These are phyloP conservation scores for Sepioteuthis lessoniana DNA, from an alignment of 2,888 invertebrate species.

Conservation along the genomic window DNA sequence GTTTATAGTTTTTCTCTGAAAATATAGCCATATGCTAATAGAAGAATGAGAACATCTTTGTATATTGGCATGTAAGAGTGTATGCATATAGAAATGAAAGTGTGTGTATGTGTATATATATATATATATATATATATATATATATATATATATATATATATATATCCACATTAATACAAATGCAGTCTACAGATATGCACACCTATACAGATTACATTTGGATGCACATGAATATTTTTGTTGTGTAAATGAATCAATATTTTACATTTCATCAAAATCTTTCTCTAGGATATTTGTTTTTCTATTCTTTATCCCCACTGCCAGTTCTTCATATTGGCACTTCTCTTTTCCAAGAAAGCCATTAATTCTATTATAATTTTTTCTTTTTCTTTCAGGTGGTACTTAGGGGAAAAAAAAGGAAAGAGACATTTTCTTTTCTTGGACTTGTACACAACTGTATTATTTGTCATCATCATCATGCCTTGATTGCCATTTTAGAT, in stretches of 20 bases:
- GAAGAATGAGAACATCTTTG: too few species aligned
- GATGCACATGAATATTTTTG: not conserved
- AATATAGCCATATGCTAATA: too few species aligned
- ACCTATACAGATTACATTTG: not conserved
- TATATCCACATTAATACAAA: not conserved
- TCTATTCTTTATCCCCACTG: not conserved
- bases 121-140: too few species aligned
- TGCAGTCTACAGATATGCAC: not conserved
- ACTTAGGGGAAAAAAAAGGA: not conserved
- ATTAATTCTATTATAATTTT: not conserved
- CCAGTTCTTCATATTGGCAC: not conserved
- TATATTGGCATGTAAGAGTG: too few species aligned
- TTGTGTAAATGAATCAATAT: constrained; percentile 33
- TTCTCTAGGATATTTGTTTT: not conserved
- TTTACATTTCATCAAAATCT: not conserved
- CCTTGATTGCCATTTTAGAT: not conserved
- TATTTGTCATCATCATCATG: not conserved
- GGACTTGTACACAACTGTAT: not conserved
- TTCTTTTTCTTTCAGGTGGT: not conserved
- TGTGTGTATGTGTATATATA: too few species aligned
- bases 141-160: too few species aligned
- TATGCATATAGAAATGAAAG: too few species aligned
- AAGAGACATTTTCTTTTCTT: not conserved
- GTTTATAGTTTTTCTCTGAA: too few species aligned
- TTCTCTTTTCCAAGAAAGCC: not conserved